Evolutionary conservation across 2,797 vertebrate species (phyloP).

Genomic region (Simalia tracyae): DNA sequence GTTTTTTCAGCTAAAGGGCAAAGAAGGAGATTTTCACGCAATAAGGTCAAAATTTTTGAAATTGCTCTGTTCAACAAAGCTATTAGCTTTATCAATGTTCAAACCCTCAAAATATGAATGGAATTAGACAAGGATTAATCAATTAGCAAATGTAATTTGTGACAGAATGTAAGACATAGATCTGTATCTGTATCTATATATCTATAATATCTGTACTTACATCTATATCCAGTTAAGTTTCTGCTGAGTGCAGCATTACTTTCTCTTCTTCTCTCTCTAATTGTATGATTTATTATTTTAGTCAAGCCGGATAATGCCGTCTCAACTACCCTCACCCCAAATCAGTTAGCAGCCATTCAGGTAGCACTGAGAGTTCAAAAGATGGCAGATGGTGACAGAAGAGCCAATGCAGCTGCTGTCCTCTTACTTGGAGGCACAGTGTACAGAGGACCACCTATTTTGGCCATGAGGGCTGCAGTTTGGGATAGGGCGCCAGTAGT

Average conservation of each 20-base stretch:
- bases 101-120: neutral
- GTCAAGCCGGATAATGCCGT: neutral
- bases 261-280: too few species aligned
- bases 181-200: neutral
- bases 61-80: neutral
- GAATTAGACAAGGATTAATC: neutral
- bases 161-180: neutral
- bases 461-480: neutral
- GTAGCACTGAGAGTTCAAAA: neutral
- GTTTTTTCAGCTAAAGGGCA: neutral
- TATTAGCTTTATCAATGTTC: neutral
- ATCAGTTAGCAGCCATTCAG: neutral
- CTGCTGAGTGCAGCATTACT: neutral
- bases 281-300: too few species aligned
- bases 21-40: neutral
- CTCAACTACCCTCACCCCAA: too few species aligned
- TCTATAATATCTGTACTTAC: neutral
- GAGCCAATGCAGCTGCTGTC: neutral
- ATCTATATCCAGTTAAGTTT: neutral
- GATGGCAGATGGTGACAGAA: neutral
- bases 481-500: neutral
- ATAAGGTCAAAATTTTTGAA: neutral
- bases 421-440: neutral
- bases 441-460: neutral
- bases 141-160: neutral